A percentile compares a stretch with the other conserved stretches of the same genome.
Conservation (phyloP, 2,797 vertebrate species). For the Eurystomus glaucurus region DNA sequence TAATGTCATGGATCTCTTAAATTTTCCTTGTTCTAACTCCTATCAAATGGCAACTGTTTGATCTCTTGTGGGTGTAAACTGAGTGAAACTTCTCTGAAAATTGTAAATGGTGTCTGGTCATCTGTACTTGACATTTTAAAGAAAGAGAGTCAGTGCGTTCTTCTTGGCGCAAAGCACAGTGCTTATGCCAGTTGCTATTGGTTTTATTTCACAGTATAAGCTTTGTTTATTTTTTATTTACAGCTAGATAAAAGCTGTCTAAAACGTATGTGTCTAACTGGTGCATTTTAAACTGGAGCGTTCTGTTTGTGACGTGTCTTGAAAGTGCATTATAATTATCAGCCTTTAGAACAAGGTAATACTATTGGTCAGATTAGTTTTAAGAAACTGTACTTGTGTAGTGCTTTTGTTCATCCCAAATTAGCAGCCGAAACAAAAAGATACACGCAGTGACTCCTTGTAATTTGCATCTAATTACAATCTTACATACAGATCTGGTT, state of each 20-base stretch:
- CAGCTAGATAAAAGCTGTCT: background rate
- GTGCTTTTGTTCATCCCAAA: background rate
- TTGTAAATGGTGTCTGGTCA: background rate
- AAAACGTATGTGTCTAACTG: background rate
- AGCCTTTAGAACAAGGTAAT: background rate
- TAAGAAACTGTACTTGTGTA: background rate
- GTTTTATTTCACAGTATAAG: background rate
- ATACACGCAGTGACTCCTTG: background rate
- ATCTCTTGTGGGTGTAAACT: background rate
- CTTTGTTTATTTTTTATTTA: constrained; percentile 12
- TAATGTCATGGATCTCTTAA: background rate
- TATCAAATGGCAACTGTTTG: background rate
- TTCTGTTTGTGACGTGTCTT: background rate
- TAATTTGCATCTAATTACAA: background rate
- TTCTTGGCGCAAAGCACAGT: background rate
- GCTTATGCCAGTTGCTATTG: background rate
- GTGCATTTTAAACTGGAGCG: background rate
- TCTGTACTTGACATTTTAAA: background rate
- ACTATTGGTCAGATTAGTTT: background rate
- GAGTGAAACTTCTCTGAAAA: background rate
- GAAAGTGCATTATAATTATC: background rate
- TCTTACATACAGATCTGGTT: background rate
- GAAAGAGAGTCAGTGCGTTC: background rate
- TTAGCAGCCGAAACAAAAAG: background rate
- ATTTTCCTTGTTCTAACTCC: background rate